Evolutionary conservation across 2,797 vertebrate genomes (phyloP).

Genomic region (Argentina silus): DNA sequence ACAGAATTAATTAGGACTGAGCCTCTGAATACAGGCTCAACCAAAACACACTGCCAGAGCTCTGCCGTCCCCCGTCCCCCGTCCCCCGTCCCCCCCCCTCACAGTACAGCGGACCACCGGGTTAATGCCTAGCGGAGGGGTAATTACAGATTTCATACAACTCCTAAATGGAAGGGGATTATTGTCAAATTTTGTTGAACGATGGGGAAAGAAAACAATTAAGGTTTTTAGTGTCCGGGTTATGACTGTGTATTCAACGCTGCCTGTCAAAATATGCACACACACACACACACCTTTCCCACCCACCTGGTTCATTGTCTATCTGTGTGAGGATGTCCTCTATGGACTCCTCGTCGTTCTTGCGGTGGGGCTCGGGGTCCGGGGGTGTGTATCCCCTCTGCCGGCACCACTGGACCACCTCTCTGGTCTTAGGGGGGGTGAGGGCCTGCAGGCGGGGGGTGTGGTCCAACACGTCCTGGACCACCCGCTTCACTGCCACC

Average conservation of each 20-base stretch:
- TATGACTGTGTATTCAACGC: neutral
- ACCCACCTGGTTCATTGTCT: constrained; percentile 91
- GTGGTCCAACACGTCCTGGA: constrained; percentile 91
- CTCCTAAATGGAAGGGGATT: no score
- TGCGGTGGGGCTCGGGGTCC: constrained; percentile 84
- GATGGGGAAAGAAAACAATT: no score
- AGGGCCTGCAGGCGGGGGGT: constrained; percentile 87
- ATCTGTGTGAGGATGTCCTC: constrained; percentile 97
- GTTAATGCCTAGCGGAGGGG: no score
- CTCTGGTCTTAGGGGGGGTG: constrained; percentile 88
- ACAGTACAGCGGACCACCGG: constrained; percentile 32
- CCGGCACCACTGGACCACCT: constrained; percentile 95
- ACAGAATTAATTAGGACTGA: constrained; percentile 49
- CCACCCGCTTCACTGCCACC: constrained; percentile 87
- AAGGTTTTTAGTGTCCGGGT: no score
- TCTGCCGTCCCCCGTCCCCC: no score
- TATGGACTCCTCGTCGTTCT: constrained; percentile 86
- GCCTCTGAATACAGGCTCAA: constrained; percentile 23
- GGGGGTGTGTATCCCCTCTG: constrained; percentile 92
- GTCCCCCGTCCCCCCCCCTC: constrained; percentile 6
- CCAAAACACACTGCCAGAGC: neutral
- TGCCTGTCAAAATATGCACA: neutral
- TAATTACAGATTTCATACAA: no score
- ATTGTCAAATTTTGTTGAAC: no score
- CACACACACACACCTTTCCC: neutral